These are phyloP conservation scores for Coccyzus lansbergi DNA, from an alignment of 2,797 vertebrate genomes.

Conservation along the genomic window DNA sequence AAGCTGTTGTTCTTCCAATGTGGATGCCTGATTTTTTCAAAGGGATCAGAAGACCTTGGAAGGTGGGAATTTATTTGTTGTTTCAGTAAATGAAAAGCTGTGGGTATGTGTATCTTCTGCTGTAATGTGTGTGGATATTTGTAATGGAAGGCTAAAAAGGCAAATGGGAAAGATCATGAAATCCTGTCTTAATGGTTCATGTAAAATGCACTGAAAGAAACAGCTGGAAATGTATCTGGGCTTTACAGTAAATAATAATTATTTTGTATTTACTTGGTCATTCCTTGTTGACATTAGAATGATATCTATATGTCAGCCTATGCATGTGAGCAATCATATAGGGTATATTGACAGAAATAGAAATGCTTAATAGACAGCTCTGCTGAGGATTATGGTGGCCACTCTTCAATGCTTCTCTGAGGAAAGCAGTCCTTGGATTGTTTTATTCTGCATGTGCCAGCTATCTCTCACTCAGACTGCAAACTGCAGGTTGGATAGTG, in stretches of 20 bases:
- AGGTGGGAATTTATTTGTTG: slow-evolving; percentile 80
- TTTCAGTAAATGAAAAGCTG: background rate
- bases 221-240: background rate
- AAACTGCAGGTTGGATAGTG: background rate
- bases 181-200: background rate
- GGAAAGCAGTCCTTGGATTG: background rate
- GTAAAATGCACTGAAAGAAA: slow-evolving; percentile 1
- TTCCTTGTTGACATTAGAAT: background rate
- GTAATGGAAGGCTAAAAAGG: background rate
- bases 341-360: background rate
- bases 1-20: slow-evolving; percentile 97
- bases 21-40: slow-evolving; percentile 99
- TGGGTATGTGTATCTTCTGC: background rate
- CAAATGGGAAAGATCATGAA: background rate
- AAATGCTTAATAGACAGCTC: background rate
- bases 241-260: background rate
- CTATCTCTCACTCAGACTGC: background rate
- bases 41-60: slow-evolving; percentile 97
- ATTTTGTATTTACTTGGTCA: background rate
- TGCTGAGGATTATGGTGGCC: background rate
- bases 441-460: background rate
- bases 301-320: background rate
- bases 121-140: background rate
- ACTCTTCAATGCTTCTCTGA: background rate
- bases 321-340: background rate